These are phyloP conservation scores for Neuroterus valhalla DNA, from an alignment of 1,140 invertebrate species.

Conservation along the genomic window DNA sequence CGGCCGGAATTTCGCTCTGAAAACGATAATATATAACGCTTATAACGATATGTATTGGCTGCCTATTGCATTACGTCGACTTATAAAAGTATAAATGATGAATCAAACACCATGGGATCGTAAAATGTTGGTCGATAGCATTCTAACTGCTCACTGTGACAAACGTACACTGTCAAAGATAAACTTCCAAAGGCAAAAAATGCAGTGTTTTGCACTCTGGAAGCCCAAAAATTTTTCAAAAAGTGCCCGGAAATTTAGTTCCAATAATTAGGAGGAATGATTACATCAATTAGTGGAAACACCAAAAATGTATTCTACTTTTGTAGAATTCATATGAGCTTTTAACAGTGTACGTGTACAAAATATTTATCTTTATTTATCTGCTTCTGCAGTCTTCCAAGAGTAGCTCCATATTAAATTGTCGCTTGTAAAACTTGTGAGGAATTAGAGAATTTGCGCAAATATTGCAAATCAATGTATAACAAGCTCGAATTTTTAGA, in stretches of 20 bases:
- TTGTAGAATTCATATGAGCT: slow-evolving; percentile 26
- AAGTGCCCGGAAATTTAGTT: neutral
- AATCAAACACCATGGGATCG: slow-evolving; percentile 5
- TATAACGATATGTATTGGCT: slow-evolving; percentile 28
- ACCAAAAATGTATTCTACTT: slow-evolving; percentile 27
- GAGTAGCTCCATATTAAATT: slow-evolving; percentile 12
- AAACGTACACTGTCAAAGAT: slow-evolving; percentile 14
- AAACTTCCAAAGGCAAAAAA: neutral
- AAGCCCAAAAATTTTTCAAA: neutral
- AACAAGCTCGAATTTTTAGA: slow-evolving; percentile 38
- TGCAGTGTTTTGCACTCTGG: neutral
- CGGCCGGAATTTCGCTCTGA: slow-evolving; percentile 25
- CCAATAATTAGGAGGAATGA: neutral
- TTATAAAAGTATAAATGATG: neutral
- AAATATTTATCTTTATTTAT: slow-evolving; percentile 17
- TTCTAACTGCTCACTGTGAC: neutral
- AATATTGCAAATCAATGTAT: slow-evolving; percentile 38
- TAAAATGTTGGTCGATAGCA: neutral
- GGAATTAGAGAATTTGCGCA: slow-evolving; percentile 5
- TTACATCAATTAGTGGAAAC: neutral
- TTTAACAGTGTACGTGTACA: slow-evolving; percentile 25
- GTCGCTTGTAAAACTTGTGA: slow-evolving; percentile 19
- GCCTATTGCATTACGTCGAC: slow-evolving; percentile 15
- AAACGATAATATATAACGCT: slow-evolving; percentile 24
- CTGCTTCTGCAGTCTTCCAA: slow-evolving; percentile 7